Base-by-base conservation (phyloP, 2,113 vertebrate genomes). In the Progne subis region DNA sequence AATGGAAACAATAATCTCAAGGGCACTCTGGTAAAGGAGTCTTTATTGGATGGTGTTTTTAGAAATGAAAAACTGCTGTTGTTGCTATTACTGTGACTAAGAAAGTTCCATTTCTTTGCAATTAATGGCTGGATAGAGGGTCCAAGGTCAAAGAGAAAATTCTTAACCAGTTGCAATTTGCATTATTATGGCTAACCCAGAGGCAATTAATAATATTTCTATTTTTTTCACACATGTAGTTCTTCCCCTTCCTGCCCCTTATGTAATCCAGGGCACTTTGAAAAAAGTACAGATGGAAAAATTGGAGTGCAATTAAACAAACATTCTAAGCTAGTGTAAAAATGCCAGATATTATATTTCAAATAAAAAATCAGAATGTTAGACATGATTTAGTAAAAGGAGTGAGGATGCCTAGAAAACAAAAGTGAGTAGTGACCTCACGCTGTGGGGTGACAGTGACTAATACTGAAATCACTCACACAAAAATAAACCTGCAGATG, bases 121-220 rank as follows among this genome's bases (percentile, higher is more conserved):
- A 18, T 76, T 92, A 91, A 90, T 87, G 70, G 17, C 46, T 95
- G 55, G 50, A 64, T 77, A 20, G 39, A 90, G 28, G 50, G 75
- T 88, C 84, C 67, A 85, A 79, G 87, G 87, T 87, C 63, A 89
- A 95, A 94, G n/a, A 60, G 61, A 94, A 84, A 82, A 85, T 67
- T 82, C 56, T 86, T 81, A 82, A 78, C 46, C 59, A 86, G 43
- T 63, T 82, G 47, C 43, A 82, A 82, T 88, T 94, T 76, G 43
- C 75, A 55, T 47, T 75, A 75, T 61, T 90, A 75, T 75, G 20
- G 65, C 76, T 94, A 88, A 90, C 47, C 41, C 20, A 81, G n/a
- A 92, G 82, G 53, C 94, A 96, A 88, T 83, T 90, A 96, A 71
- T 86, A 86, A 53, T 71, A 50, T 31, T 94, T 92, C n/a, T 87